Evolutionary conservation across 2,113 vertebrate genomes (phyloP).

Genomic region (Scytalopus superciliaris): DNA sequence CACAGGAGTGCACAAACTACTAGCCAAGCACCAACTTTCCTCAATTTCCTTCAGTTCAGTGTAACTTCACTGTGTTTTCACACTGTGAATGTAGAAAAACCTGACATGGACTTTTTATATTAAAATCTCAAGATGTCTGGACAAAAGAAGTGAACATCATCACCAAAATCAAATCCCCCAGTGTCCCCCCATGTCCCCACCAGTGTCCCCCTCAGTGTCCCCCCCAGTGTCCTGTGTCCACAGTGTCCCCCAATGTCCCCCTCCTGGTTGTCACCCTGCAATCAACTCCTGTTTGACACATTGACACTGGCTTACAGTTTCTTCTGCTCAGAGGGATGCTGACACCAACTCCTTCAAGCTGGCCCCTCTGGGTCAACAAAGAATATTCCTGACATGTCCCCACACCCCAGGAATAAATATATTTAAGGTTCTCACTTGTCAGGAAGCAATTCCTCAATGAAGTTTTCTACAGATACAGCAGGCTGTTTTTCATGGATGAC

Average conservation of each 20-base stretch:
- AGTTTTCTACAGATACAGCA: constrained; percentile 92
- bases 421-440: constrained; percentile 85
- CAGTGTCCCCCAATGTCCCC: no score
- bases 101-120: background rate
- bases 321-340: background rate
- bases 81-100: background rate
- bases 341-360: background rate
- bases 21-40: background rate
- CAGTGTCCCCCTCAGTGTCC: no score
- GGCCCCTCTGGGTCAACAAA: background rate
- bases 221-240: no score
- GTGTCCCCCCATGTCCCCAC: no score
- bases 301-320: no score
- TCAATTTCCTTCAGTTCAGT: background rate
- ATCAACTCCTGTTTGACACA: no score
- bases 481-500: constrained; percentile 94
- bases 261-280: no score
- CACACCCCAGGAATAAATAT: background rate
- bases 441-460: constrained; percentile 95
- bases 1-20: background rate
- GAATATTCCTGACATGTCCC: background rate
- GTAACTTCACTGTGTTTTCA: background rate
- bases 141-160: background rate
- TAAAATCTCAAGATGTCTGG: background rate
- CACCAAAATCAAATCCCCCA: background rate